Evolutionary conservation across 2,113 vertebrate genomes (phyloP), one percentile per base, ranked within the genome.

Genomic region (Ctenodactylus gundi): DNA sequence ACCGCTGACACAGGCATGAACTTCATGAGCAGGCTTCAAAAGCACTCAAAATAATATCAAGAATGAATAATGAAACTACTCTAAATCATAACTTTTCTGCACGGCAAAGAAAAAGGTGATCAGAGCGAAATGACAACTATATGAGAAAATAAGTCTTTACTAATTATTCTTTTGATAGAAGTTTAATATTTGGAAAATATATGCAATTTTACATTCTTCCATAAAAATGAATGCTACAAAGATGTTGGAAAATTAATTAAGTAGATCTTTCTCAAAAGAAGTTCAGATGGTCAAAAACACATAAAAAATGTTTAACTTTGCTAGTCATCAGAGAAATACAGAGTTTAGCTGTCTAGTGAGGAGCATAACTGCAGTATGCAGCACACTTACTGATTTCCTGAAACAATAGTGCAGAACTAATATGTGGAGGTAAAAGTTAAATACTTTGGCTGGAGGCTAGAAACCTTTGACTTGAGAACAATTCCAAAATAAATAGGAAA

Each of bases 351-450:
- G n/a, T n/a, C n/a, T n/a, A n/a, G 55, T 68, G 14, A 1, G 41
- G 3, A 9, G 1, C 25, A 62, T 51, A 3, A 64, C 0, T 65
- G 5, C n/a, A n/a, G n/a, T n/a, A n/a, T n/a, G n/a, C n/a, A n/a
- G n/a, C n/a, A n/a, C n/a, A n/a, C n/a, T n/a, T n/a, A n/a, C n/a
- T n/a, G n/a, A n/a, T n/a, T n/a, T n/a, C n/a, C n/a, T 12, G 7
- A 44, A 57, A 46, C 9, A 53, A 67, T 31, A 10, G 12, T 8
- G 41, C 31, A n/a, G 2, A 65, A 13, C 12, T n/a, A 53, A 51
- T 34, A 64, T 8, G 31, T 49, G 57, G 23, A 25, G 9, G 2
- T 49, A 36, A 23, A 29, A 57, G 11, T 73, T 73, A 20, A 57
- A 6, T 73, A 12, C 36, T 23, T 49, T 13, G 2, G 18, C 20